phyloP scores from a whole-genome alignment of 2,797 vertebrate genomes.

The Alcedo atthis region DNA sequence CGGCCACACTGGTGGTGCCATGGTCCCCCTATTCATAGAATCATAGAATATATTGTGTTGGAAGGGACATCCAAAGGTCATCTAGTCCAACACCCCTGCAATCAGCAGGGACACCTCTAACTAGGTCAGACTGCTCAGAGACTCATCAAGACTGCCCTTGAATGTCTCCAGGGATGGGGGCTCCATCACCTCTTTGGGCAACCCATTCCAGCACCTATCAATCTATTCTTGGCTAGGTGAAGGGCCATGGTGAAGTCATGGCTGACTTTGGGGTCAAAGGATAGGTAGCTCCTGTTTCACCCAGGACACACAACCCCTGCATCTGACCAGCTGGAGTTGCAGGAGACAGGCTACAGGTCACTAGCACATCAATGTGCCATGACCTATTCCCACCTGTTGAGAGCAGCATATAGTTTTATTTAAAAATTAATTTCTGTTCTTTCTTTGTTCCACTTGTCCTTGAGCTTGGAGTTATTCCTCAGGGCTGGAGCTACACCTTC shows the following conservation, averaged over 20 bases:
- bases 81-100: too few species aligned
- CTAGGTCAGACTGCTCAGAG: too few species aligned
- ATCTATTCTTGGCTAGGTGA: not conserved
- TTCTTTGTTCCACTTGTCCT: not conserved
- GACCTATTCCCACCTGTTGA: not conserved
- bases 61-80: too few species aligned
- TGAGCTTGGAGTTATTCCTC: not conserved
- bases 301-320: not conserved
- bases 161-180: too few species aligned
- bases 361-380: rapidly evolving
- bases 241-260: not conserved
- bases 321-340: not conserved
- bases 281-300: not conserved
- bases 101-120: too few species aligned
- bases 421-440: not conserved
- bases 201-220: too few species aligned
- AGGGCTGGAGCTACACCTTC: not conserved
- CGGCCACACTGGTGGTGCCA: rapidly evolving
- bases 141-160: too few species aligned
- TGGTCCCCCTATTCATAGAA: not conserved
- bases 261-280: not conserved
- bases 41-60: too few species aligned
- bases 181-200: too few species aligned
- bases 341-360: not conserved
- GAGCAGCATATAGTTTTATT: not conserved